Conservation (phyloP, 1,140 invertebrate genomes). For the Musca vetustissima region DNA sequence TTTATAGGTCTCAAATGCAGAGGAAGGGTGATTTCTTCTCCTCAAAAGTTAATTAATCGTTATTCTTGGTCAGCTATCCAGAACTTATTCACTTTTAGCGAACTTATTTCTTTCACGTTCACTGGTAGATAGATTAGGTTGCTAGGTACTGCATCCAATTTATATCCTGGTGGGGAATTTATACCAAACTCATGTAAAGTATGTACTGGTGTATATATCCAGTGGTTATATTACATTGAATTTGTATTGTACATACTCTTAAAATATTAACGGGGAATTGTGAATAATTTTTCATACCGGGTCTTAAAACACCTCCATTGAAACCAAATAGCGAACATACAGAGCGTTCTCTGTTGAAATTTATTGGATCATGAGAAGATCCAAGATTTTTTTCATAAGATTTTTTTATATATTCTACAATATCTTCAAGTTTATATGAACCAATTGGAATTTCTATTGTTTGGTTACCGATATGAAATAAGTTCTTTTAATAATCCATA, state of each 20-base stretch:
- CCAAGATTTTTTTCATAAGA: not conserved
- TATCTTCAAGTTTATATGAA: conserved; percentile 37
- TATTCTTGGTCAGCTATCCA: conserved; percentile 15
- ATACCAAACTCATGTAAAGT: conserved; percentile 46
- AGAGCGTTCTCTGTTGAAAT: conserved; percentile 27
- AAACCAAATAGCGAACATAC: conserved; percentile 35
- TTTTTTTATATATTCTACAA: no score
- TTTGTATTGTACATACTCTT: conserved; percentile 32
- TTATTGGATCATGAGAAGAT: not conserved
- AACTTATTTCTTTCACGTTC: conserved; percentile 18
- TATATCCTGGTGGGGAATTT: conserved; percentile 35
- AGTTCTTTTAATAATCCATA: conserved; percentile 42
- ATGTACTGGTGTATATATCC: conserved; percentile 40
- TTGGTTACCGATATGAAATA: conserved; percentile 44
- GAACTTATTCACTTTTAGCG: not conserved
- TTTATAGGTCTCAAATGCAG: not conserved
- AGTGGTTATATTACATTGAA: conserved; percentile 38
- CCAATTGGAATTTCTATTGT: conserved; percentile 43
- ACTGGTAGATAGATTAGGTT: conserved; percentile 49
- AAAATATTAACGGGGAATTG: conserved; percentile 34
- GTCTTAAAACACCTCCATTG: conserved; percentile 26
- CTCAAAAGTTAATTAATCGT: not conserved
- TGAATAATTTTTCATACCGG: conserved; percentile 29
- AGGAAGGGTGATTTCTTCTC: not conserved
- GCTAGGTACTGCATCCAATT: conserved; percentile 40